Evolutionary conservation across 2,888 invertebrate species (phyloP).

Genomic region (Lypha dubia): DNA sequence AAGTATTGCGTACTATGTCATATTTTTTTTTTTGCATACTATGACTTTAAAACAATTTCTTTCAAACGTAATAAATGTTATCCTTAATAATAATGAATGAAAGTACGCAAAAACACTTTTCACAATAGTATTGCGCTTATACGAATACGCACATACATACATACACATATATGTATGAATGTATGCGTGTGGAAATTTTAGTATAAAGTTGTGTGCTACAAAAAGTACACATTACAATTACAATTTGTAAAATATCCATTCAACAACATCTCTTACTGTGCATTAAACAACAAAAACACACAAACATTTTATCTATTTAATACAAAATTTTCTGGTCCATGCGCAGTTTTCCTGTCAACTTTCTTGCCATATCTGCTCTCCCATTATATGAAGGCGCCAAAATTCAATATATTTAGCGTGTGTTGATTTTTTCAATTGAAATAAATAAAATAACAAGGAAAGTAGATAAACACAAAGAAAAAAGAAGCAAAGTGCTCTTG

Average conservation of each 20-base stretch:
- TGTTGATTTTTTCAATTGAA: constrained; percentile 44
- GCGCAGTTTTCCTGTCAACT: constrained; percentile 47
- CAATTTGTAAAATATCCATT: neutral
- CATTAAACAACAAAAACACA: neutral
- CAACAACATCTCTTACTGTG: constrained; percentile 18
- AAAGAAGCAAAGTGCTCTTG: constrained; percentile 15
- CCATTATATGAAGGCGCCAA: constrained; percentile 81
- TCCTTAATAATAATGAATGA: too few species aligned
- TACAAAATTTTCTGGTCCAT: constrained; percentile 48
- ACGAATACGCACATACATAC: neutral
- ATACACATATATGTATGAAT: neutral
- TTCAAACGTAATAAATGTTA: too few species aligned
- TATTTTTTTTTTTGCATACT: too few species aligned
- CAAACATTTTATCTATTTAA: neutral
- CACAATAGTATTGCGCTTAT: too few species aligned
- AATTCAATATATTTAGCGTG: constrained; percentile 80
- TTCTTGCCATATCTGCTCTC: constrained; percentile 74
- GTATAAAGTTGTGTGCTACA: too few species aligned
- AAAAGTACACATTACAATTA: neutral
- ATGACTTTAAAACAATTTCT: too few species aligned
- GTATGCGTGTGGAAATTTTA: too few species aligned
- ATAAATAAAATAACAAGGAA: neutral
- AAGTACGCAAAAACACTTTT: too few species aligned
- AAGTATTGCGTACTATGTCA: too few species aligned
- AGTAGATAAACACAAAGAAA: neutral